Percentiles rank a stretch among this genome's conserved stretches.
Evolutionary conservation across 2,113 vertebrate species (phyloP).

Genomic region (Dipodomys spectabilis): DNA sequence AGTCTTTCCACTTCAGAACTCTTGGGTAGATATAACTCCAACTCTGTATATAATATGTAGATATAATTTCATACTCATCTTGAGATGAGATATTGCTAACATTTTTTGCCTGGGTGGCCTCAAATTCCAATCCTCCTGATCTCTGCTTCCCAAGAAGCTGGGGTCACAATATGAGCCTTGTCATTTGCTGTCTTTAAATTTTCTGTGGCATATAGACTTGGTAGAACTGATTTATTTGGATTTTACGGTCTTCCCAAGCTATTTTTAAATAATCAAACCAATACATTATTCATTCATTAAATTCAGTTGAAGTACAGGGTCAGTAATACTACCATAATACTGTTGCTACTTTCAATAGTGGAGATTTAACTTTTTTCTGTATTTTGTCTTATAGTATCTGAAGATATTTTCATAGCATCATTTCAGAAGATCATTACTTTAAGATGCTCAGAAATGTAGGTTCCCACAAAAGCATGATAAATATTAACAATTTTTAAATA

Average conservation of each 20-base stretch:
- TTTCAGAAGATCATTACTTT: slow-evolving; percentile 1
- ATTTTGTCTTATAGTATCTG: neutral
- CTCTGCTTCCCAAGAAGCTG: too few relatives aligned
- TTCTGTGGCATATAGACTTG: neutral
- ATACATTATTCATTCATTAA: slow-evolving; percentile 5
- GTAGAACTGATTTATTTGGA: neutral
- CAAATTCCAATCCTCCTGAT: too few relatives aligned
- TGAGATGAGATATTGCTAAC: too few relatives aligned
- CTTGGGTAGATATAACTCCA: too few relatives aligned
- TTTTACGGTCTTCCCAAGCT: slow-evolving; percentile 9
- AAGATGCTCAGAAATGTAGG: neutral
- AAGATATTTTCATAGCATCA: neutral
- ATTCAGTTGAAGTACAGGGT: neutral
- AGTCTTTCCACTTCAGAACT: too few relatives aligned
- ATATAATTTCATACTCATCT: too few relatives aligned
- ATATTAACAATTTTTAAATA: slow-evolving; percentile 29
- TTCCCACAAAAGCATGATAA: neutral
- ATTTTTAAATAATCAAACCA: slow-evolving; percentile 49
- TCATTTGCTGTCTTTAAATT: neutral
- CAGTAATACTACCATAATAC: neutral
- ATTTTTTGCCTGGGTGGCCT: too few relatives aligned
- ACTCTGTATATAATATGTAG: too few relatives aligned
- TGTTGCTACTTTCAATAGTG: neutral
- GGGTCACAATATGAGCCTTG: too few relatives aligned
- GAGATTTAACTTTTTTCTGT: neutral